These are phyloP conservation scores for Drosophila willistoni DNA, from an alignment of 1,140 invertebrate species.

Conservation along the genomic window DNA sequence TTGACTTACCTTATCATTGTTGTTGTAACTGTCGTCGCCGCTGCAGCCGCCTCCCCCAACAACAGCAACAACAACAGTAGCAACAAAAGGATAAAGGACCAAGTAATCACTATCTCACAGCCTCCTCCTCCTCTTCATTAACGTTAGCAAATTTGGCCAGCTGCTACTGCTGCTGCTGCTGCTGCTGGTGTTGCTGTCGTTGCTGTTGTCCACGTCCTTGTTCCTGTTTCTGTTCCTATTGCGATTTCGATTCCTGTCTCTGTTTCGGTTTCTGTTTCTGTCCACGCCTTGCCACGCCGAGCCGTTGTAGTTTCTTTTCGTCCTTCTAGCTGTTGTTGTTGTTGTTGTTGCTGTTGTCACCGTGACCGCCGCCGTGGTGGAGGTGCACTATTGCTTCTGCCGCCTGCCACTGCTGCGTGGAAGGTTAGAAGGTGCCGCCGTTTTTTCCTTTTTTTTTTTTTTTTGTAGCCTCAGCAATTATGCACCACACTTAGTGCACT, in stretches of 20 bases:
- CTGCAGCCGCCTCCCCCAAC: constrained; percentile 23
- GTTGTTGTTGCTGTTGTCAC: constrained; percentile 40
- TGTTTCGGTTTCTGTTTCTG: not conserved
- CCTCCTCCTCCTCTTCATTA: constrained; percentile 20
- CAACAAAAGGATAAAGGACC: constrained; percentile 29
- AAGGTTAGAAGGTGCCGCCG: constrained; percentile 24
- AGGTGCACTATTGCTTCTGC: constrained; percentile 11
- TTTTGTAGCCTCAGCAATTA: constrained; percentile 12
- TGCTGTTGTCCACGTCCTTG: constrained; percentile 10
- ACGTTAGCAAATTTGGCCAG: constrained; percentile 37
- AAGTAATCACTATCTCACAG: constrained; percentile 24
- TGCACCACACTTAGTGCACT: constrained; percentile 28
- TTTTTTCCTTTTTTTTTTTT: constrained; percentile 13
- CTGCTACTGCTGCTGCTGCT: constrained; percentile 18
- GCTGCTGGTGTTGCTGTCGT: too few relatives aligned
- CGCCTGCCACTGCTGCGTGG: constrained; percentile 14
- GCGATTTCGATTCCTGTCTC: not conserved
- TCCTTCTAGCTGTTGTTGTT: constrained; percentile 38
- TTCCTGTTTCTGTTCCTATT: not conserved
- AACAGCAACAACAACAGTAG: constrained; percentile 52
- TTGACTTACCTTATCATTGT: constrained; percentile 68
- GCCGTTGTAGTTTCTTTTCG: constrained; percentile 22
- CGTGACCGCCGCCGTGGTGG: constrained; percentile 21
- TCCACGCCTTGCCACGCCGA: constrained; percentile 11
- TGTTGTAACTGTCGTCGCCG: constrained; percentile 66